Percentiles rank a stretch among this genome's conserved stretches.
Conservation (phyloP, 2,888 invertebrate genomes). For the Polia nebulosa region DNA sequence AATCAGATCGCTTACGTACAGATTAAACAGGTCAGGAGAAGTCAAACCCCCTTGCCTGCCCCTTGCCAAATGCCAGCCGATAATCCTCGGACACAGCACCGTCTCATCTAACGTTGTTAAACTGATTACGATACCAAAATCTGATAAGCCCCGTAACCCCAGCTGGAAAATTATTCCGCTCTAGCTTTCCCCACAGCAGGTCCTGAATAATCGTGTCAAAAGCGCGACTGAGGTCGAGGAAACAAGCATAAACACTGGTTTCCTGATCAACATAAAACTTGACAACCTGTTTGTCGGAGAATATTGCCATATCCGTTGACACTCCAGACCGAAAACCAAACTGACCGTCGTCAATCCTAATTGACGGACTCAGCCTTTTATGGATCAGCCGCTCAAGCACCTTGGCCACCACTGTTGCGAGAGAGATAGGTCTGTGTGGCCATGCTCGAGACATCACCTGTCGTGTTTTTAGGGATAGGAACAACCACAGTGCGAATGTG, state of each 20-base stretch:
- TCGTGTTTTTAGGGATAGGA: too few species aligned
- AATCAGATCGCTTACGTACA: background rate
- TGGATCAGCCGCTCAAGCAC: too few species aligned
- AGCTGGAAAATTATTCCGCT: background rate
- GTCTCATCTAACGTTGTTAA: background rate
- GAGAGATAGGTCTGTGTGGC: too few species aligned
- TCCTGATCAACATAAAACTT: background rate
- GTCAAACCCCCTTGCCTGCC: background rate
- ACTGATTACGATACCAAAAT: slow-evolving; percentile 1
- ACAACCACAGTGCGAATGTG: too few species aligned
- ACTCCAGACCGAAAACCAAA: background rate
- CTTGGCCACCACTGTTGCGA: too few species aligned
- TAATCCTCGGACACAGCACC: background rate
- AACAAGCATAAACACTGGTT: background rate
- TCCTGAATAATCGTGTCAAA: background rate
- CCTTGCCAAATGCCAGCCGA: background rate
- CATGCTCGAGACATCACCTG: too few species aligned
- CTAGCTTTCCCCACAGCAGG: background rate
- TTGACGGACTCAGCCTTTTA: too few species aligned
- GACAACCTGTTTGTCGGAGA: background rate
- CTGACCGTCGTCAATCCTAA: too few species aligned
- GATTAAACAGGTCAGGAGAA: slow-evolving; percentile 2
- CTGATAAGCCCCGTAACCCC: slow-evolving; percentile 1
- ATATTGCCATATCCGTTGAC: background rate
- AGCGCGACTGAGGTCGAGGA: background rate